Evolutionary conservation across 2,888 invertebrate genomes (phyloP), one percentile per base, ranked within the genome.

Genomic region (Eurytoma californica): DNA sequence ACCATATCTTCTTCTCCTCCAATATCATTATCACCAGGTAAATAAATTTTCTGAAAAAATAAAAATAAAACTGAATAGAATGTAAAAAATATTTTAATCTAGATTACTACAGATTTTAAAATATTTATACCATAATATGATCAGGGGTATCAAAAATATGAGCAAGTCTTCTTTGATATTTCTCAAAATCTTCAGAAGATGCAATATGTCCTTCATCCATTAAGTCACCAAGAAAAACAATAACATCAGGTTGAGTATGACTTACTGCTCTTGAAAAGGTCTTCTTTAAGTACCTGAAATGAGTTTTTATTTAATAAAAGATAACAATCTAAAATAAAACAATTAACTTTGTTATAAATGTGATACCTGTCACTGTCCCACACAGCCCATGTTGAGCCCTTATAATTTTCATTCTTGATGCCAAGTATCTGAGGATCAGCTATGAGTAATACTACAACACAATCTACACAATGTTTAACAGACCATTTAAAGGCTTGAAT

Each of bases 21-120:
- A 79, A 99, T 97, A 88, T 99, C 99, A 91, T 99, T 99, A 89
- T 99, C 99, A 5, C 99, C 99, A 24, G 98, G 97, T 82, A 98
- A 90, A 92, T 95, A 97, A 72, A 98, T 92, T 91, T 93, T 93
- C 95, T 95, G 90, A 49, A 91, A 91, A 66, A 72, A 60, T 63
- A 18, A 30, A 65, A 57, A 16, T 39, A 67, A 53, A 24, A 58
- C n/a, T n/a, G 57, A 39, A 13, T 20, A 72, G 14, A 60, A 39
- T 39, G 2, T 58, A 5, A 20, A 30, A 16, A 16, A 14, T 72
- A 28, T 20, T 57, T 67, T 24, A 30, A 16, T 39, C 16, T 49
- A 4, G 47, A 61, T 67, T 60, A 16, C 20, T 49, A 28, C 66
- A 60, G 51, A 75, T 63, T 49, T 65, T 30, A 55, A 51, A 28